Percentiles rank a stretch among this genome's conserved stretches.
phyloP scores from a whole-genome alignment of 2,113 vertebrate species.

The Oncorhynchus clarkii region DNA sequence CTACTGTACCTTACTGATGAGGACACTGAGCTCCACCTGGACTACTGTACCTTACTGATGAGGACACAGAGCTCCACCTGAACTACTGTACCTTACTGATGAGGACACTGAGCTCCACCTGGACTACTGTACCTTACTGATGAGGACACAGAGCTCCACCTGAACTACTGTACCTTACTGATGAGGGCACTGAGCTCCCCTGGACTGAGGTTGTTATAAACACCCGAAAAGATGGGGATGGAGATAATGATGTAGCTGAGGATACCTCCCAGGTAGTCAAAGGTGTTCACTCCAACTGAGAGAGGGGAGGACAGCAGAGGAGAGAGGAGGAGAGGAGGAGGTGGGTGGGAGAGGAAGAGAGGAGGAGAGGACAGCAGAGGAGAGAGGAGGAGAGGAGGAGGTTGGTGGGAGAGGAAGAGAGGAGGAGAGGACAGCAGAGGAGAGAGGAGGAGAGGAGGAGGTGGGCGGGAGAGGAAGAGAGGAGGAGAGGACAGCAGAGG shows the following conservation, averaged over 20 bases:
- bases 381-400: too few relatives aligned
- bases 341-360: too few relatives aligned
- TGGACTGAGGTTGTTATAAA: constrained; percentile 82
- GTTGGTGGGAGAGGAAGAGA: too few relatives aligned
- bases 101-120: constrained; percentile 64
- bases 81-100: constrained; percentile 87
- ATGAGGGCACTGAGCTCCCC: too few relatives aligned
- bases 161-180: too few relatives aligned
- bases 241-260: constrained; percentile 93
- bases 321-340: not conserved
- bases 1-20: constrained; percentile 89
- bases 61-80: constrained; percentile 57
- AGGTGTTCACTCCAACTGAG: constrained; percentile 91
- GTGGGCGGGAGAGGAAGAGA: too few relatives aligned
- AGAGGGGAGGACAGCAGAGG: not conserved
- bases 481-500: not conserved
- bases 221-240: constrained; percentile 90
- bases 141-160: constrained; percentile 61
- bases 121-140: constrained; percentile 84
- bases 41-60: constrained; percentile 86
- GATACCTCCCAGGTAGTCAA: constrained; percentile 94
- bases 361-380: too few relatives aligned
- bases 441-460: not conserved
- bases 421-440: constrained; percentile 14
- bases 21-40: constrained; percentile 80